Conservation (phyloP, 1,140 invertebrate genomes). For the Teleogryllus occipitalis region DNA sequence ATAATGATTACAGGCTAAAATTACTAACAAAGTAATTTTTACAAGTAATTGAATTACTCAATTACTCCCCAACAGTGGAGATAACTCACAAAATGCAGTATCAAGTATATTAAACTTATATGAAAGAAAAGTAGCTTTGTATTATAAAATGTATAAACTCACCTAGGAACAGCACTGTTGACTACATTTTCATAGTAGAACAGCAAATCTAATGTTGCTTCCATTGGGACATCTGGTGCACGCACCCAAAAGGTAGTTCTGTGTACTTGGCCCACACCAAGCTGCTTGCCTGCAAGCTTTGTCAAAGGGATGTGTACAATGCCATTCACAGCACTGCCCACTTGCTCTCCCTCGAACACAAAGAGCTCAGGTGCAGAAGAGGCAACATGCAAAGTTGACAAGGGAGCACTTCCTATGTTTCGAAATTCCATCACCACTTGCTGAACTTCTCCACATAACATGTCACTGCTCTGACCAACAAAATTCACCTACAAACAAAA, state of each 20-base stretch:
- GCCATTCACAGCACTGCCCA: background rate
- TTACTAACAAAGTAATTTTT: no score
- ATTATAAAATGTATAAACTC: constrained; percentile 23
- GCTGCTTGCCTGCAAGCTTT: background rate
- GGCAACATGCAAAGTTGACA: constrained; percentile 56
- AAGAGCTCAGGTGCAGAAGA: constrained; percentile 59
- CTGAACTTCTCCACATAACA: constrained; percentile 66
- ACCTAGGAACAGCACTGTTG: constrained; percentile 37
- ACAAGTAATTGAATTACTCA: no score
- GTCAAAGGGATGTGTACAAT: constrained; percentile 3
- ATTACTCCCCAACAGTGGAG: no score
- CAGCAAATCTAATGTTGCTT: constrained; percentile 54
- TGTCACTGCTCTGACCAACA: constrained; percentile 53
- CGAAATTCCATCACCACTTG: constrained; percentile 55
- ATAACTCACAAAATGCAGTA: no score
- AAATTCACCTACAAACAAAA: constrained; percentile 49
- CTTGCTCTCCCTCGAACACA: constrained; percentile 41
- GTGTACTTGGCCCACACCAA: constrained; percentile 45
- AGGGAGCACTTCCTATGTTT: constrained; percentile 56
- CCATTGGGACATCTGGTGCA: constrained; percentile 53
- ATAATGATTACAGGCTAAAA: no score
- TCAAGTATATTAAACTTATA: no score
- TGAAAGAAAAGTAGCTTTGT: background rate
- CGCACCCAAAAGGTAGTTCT: constrained; percentile 56
- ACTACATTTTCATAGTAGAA: constrained; percentile 62